Percentiles rank a stretch among this genome's conserved stretches.
Conservation (phyloP, 2,888 invertebrate species). For the Neoascia interrupta region DNA sequence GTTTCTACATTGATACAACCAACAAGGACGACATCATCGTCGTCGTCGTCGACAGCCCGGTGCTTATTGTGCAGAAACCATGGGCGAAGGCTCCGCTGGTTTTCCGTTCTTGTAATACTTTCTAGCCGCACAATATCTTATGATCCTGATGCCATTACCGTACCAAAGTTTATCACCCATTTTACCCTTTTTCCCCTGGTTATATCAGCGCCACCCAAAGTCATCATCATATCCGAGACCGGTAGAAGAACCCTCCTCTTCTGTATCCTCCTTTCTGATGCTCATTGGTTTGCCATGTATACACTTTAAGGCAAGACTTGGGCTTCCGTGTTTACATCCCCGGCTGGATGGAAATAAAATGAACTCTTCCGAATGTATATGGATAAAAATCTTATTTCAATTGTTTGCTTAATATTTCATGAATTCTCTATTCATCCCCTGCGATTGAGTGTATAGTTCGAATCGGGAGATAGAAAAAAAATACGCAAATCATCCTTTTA, state of each 20-base stretch:
- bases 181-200: conserved; percentile 23
- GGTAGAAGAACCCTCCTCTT: background rate
- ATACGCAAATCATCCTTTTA: too few species aligned
- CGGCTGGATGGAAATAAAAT: conserved; percentile 7
- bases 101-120: conserved; percentile 17
- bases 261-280: background rate
- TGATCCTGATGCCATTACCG: conserved; percentile 51
- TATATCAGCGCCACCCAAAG: too few species aligned
- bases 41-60: background rate
- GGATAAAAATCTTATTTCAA: conserved; percentile 37
- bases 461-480: too few species aligned
- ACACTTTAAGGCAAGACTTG: background rate
- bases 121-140: conserved; percentile 44
- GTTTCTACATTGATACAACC: conserved; percentile 37
- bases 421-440: too few species aligned
- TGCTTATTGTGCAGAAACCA: background rate
- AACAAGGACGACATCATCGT: conserved; percentile 14
- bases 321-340: background rate
- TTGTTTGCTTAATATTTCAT: conserved; percentile 57
- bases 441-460: too few species aligned
- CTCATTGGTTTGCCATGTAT: conserved; percentile 16
- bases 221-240: conserved; percentile 29
- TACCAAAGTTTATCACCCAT: conserved; percentile 53
- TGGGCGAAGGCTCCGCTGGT: background rate
- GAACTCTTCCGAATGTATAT: conserved; percentile 12